phyloP scores from a whole-genome alignment of 2,888 invertebrate species.

The Noctuana brunneofusca region DNA sequence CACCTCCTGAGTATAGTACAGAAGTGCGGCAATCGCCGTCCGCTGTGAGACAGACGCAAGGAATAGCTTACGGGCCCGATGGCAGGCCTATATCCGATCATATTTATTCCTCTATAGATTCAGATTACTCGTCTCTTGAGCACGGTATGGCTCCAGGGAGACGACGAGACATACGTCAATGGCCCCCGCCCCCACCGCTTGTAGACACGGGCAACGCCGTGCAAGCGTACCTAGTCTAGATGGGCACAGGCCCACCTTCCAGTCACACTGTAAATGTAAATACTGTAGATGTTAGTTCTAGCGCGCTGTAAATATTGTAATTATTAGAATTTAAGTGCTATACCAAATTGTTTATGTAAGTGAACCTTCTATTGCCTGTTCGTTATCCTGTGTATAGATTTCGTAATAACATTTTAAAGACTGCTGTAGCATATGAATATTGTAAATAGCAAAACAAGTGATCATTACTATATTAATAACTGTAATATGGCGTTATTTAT shows the following conservation, averaged over 20 bases:
- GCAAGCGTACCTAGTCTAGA: slow-evolving; percentile 88
- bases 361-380: slow-evolving; percentile 77
- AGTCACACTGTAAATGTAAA: slow-evolving; percentile 74
- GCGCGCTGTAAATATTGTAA: slow-evolving; percentile 79
- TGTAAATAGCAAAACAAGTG: slow-evolving; percentile 82
- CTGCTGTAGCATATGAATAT: slow-evolving; percentile 82
- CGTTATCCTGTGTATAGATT: slow-evolving; percentile 81
- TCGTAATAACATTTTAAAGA: slow-evolving; percentile 80
- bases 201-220: slow-evolving; percentile 79
- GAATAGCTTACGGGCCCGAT: slow-evolving; percentile 80
- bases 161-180: slow-evolving; percentile 72
- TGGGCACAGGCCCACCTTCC: slow-evolving; percentile 68
- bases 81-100: slow-evolving; percentile 92
- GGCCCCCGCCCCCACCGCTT: slow-evolving; percentile 76
- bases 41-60: slow-evolving; percentile 73
- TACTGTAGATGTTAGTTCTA: slow-evolving; percentile 62
- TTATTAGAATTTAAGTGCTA: slow-evolving; percentile 76
- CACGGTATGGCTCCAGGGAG: slow-evolving; percentile 84
- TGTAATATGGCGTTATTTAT: slow-evolving; percentile 81
- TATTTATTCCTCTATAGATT: slow-evolving; percentile 95
- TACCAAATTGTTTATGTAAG: slow-evolving; percentile 80
- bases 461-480: slow-evolving; percentile 80
- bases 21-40: slow-evolving; percentile 74
- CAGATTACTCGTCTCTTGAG: slow-evolving; percentile 93
- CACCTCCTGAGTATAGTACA: slow-evolving; percentile 78